Base-by-base conservation (phyloP, 2,888 invertebrate genomes). In the Plagodis pulveraria region DNA sequence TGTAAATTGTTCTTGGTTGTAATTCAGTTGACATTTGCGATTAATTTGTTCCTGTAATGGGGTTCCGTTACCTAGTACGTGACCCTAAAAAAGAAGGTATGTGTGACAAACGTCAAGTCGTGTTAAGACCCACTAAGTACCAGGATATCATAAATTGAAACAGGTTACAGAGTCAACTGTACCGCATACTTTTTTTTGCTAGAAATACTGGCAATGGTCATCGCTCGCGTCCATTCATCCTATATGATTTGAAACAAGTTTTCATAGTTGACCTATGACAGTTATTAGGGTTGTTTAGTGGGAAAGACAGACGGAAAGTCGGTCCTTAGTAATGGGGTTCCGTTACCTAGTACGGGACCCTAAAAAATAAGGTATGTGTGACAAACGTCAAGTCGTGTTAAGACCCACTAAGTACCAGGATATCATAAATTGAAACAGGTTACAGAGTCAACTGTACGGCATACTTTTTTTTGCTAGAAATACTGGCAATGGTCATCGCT, bases 391-490 rank as follows among this genome's bases (percentile, higher is more conserved):
- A 38, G 38, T 5, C 7, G 6, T 9, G 7, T 6, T 38, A 6
- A 0, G 38, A 38, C 38, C 9, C 6, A 9, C 7, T 10, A 33
- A 5, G 38, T 53, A 62, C 56, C 56, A 59, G 58, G 58, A 57
- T 56, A 56, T 43, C 53, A 62, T 50, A 52, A 34, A 44, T 11
- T 6, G 32, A 10, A 56, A 8, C 41, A 58, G 60, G 62, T 63
- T 11, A 9, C 9, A 49, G 50, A 22, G 45, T n/a, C 36, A 22
- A 22, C 22, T 22, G 22, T 22, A 22, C 46, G 62, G 42, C 56
- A 56, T 38, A 58, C 49, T 62, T 65, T 65, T n/a, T 56, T 65
- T 65, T 62, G 34, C 41, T 47, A 8, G 9, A 62, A 56, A 64
- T 57, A 53, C 54, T 49, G 22, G 54, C 45, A 34, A 40, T 8